Percentiles rank a stretch among this genome's conserved stretches.
Evolutionary conservation across 2,888 invertebrate species (phyloP).

Genomic region (Scaptomyza reducta): DNA sequence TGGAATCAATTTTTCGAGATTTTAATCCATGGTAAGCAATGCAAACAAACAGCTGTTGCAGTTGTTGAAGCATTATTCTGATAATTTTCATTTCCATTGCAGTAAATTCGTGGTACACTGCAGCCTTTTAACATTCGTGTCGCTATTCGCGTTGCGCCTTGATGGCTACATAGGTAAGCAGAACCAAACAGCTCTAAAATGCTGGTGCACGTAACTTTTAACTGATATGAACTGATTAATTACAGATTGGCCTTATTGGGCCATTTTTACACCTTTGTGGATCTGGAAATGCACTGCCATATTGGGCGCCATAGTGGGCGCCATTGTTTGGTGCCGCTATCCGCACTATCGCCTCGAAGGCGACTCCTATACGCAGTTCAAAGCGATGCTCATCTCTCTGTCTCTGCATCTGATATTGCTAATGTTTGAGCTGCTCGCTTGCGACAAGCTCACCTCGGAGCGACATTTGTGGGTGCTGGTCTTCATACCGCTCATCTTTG

Average conservation of each 20-base stretch:
- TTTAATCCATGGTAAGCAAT: conserved; percentile 93
- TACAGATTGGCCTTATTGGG: conserved; percentile 96
- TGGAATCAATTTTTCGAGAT: conserved; percentile 94
- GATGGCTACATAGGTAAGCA: conserved; percentile 89
- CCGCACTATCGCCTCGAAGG: conserved; percentile 98
- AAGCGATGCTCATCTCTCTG: conserved; percentile 98
- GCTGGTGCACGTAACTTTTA: not conserved
- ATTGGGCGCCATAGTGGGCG: conserved; percentile 94
- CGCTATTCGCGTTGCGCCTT: conserved; percentile 94
- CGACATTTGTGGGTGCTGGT: conserved; percentile 92
- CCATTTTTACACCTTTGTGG: conserved; percentile 98
- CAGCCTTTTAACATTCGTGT: conserved; percentile 95
- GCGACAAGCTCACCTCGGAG: conserved; percentile 95
- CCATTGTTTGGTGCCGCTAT: conserved; percentile 97
- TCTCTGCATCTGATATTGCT: conserved; percentile 96
- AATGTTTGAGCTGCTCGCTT: conserved; percentile 98
- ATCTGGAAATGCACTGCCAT: conserved; percentile 97
- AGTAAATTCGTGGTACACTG: conserved; percentile 99
- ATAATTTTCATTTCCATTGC: conserved; percentile 82
- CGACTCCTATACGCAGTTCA: conserved; percentile 98
- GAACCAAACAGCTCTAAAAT: not conserved
- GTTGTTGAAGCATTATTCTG: conserved; percentile 43
- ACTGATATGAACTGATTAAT: not conserved
- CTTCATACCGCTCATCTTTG: conserved; percentile 97
- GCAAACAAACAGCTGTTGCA: not conserved